Evolutionary conservation across 2,888 invertebrate genomes (phyloP).

Genomic region (Drosophila mercatorum): DNA sequence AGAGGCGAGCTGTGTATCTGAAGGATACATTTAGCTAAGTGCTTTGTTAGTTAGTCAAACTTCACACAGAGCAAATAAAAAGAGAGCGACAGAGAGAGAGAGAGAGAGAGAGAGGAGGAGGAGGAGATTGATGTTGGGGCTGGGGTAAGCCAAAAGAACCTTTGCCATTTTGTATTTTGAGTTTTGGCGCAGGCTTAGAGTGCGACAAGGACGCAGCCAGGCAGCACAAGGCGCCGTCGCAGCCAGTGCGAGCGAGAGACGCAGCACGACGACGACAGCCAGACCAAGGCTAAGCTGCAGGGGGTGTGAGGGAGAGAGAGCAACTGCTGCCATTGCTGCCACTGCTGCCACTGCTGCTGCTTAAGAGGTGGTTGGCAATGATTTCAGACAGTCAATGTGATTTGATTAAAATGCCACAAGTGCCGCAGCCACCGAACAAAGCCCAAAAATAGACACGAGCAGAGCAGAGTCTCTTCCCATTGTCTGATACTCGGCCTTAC

Average conservation of each 20-base stretch:
- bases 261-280: slow-evolving; percentile 6
- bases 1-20: slow-evolving; percentile 3
- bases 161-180: slow-evolving; percentile 78
- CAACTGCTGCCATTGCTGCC: slow-evolving; percentile 1
- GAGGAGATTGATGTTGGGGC: not conserved
- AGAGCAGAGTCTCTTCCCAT: slow-evolving; percentile 25
- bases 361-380: slow-evolving; percentile 33
- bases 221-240: slow-evolving; percentile 18
- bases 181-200: slow-evolving; percentile 74
- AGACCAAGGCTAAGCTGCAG: slow-evolving; percentile 1
- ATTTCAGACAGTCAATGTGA: slow-evolving; percentile 68
- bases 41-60: slow-evolving; percentile 68
- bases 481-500: slow-evolving; percentile 33
- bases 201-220: slow-evolving; percentile 45
- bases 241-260: slow-evolving; percentile 47
- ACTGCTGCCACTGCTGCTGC: slow-evolving; percentile 3
- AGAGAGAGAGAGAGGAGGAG: not conserved
- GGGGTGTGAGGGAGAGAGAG: not conserved
- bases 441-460: slow-evolving; percentile 44
- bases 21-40: slow-evolving; percentile 71
- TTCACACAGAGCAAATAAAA: slow-evolving; percentile 58
- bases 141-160: slow-evolving; percentile 40
- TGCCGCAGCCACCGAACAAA: slow-evolving; percentile 64
- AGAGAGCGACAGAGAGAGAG: not conserved
- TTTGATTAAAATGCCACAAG: slow-evolving; percentile 83